These are phyloP conservation scores for Cremastobaeus sp. DNA, from an alignment of 2,888 invertebrate species.

Conservation along the genomic window DNA sequence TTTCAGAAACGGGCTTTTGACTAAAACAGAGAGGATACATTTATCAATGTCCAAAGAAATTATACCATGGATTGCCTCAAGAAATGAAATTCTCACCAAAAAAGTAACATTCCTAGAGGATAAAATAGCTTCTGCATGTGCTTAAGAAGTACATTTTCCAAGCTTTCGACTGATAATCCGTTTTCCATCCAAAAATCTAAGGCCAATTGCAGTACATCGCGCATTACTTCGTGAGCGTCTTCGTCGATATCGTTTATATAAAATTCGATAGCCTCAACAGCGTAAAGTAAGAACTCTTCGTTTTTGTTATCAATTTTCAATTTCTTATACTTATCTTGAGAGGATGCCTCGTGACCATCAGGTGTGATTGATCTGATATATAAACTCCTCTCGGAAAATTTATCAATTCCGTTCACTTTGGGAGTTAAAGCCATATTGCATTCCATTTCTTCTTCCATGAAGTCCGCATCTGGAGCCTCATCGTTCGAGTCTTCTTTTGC, in stretches of 20 bases:
- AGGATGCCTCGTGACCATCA: constrained; percentile 32
- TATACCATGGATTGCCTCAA: too few species aligned
- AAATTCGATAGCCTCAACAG: constrained; percentile 72
- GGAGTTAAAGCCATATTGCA: constrained; percentile 21
- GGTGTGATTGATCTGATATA: constrained; percentile 58
- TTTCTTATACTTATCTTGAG: constrained; percentile 19
- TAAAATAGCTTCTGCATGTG: constrained; percentile 79
- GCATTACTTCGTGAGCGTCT: constrained; percentile 68
- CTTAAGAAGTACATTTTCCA: constrained; percentile 81
- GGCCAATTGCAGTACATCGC: constrained; percentile 73
- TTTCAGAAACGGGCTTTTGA: constrained; percentile 63
- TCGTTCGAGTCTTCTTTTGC: constrained; percentile 69
- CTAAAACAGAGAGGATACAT: constrained; percentile 57
- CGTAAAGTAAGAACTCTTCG: constrained; percentile 56
- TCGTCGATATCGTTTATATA: constrained; percentile 74
- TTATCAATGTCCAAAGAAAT: background rate
- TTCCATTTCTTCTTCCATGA: constrained; percentile 59
- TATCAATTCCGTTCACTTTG: constrained; percentile 34
- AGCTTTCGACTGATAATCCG: constrained; percentile 78
- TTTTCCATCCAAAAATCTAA: constrained; percentile 79
- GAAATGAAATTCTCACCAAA: constrained; percentile 73
- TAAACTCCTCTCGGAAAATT: constrained; percentile 38
- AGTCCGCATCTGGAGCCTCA: constrained; percentile 65
- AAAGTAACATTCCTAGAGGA: constrained; percentile 74
- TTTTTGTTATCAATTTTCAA: constrained; percentile 27